These are phyloP conservation scores for Saguinus midas DNA, from an alignment of 2,113 vertebrate species.

Conservation along the genomic window DNA sequence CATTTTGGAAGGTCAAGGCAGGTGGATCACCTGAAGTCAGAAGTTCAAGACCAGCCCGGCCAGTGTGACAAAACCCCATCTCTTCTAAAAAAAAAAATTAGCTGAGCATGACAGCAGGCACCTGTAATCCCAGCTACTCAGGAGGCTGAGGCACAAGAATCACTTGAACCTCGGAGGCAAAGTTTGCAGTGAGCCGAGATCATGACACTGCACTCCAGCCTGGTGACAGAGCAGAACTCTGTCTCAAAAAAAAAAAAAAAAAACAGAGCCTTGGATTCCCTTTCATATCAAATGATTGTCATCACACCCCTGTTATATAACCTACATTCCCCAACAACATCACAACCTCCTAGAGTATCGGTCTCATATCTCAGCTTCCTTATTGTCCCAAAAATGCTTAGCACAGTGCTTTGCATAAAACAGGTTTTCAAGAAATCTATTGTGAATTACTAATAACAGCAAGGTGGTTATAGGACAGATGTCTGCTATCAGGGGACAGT, in stretches of 20 bases:
- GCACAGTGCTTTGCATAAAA: background rate
- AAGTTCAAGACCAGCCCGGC: no score
- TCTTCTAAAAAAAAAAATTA: no score
- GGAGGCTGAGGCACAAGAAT: no score
- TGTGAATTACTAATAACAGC: background rate
- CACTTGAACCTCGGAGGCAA: no score
- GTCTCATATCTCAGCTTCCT: background rate
- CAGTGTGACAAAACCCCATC: no score
- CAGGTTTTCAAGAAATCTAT: background rate
- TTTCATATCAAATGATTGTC: background rate
- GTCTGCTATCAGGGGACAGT: background rate
- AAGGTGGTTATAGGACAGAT: background rate
- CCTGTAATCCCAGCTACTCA: no score
- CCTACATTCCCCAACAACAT: background rate
- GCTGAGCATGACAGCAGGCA: rapidly evolving
- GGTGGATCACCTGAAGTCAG: no score
- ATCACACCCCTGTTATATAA: background rate
- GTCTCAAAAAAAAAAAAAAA: background rate
- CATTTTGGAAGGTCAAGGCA: no score
- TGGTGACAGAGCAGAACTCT: no score
- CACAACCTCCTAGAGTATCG: background rate
- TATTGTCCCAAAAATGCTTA: background rate
- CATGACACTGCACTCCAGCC: no score
- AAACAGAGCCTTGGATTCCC: background rate
- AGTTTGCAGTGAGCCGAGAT: no score